Conservation (phyloP, 2,888 invertebrate genomes). For the Galeruca laticollis region DNA sequence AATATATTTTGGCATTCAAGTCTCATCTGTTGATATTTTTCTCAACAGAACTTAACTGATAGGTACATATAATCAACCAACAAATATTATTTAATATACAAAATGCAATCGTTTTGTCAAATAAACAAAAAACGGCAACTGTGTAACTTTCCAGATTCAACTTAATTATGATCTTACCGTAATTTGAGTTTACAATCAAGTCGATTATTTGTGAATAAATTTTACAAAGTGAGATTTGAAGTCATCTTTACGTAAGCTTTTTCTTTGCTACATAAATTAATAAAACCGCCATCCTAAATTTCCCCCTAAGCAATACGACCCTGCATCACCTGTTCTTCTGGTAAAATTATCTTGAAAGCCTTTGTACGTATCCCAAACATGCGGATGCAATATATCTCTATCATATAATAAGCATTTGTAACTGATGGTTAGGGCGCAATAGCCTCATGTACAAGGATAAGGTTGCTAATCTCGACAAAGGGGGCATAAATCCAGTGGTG, state of each 20-base stretch:
- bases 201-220: neutral
- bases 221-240: neutral
- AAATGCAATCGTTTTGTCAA: too few relatives aligned
- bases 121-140: too few relatives aligned
- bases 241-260: too few relatives aligned
- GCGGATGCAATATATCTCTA: constrained; percentile 63
- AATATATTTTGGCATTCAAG: too few relatives aligned
- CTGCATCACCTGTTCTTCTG: constrained; percentile 52
- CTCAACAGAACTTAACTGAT: too few relatives aligned
- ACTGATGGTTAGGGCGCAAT: constrained; percentile 58
- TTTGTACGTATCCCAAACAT: constrained; percentile 56
- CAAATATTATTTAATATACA: too few relatives aligned
- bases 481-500: constrained; percentile 35
- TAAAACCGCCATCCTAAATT: constrained; percentile 13
- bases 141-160: too few relatives aligned
- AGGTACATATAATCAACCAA: too few relatives aligned
- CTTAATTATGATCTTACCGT: too few relatives aligned
- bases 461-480: constrained; percentile 57
- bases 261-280: neutral
- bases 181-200: too few relatives aligned
- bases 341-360: constrained; percentile 59
- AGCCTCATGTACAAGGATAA: constrained; percentile 57
- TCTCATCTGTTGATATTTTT: too few relatives aligned
- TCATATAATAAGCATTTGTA: constrained; percentile 62
- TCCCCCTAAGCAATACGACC: neutral